Evolutionary conservation across 2,113 vertebrate genomes (phyloP).

Genomic region (Calyptomena viridis): DNA sequence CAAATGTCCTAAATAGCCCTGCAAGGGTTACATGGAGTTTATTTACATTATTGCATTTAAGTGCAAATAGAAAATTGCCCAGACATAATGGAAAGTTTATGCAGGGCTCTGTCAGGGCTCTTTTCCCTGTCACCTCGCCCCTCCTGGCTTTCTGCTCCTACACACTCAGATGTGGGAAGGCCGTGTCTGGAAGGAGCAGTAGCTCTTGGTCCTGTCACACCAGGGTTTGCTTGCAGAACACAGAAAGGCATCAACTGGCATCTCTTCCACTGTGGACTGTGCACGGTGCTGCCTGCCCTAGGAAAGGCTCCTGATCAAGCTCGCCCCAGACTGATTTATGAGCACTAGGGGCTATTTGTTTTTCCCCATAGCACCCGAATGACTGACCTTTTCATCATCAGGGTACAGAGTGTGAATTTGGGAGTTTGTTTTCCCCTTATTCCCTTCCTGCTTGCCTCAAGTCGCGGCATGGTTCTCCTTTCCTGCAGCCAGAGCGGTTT

Average conservation of each 20-base stretch:
- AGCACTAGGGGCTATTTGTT: background rate
- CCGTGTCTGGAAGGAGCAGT: background rate
- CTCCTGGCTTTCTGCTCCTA: background rate
- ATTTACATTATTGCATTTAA: slow-evolving; percentile 67
- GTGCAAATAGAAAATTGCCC: slow-evolving; percentile 56
- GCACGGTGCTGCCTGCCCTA: background rate
- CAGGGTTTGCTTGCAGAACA: background rate
- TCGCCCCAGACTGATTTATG: background rate
- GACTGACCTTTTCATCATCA: background rate
- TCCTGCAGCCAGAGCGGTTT: background rate
- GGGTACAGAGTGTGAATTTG: fast-evolving
- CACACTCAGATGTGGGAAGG: slow-evolving; percentile 5
- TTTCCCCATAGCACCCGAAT: background rate
- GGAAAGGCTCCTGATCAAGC: background rate
- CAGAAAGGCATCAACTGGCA: background rate
- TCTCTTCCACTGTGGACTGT: background rate
- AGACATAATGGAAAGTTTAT: slow-evolving; percentile 44
- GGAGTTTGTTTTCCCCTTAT: background rate
- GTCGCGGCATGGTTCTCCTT: background rate
- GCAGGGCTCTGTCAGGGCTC: slow-evolving; percentile 26
- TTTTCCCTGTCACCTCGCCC: slow-evolving; percentile 28
- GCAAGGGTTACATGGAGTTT: slow-evolving; percentile 58
- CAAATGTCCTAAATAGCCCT: slow-evolving; percentile 43
- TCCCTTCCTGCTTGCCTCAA: background rate
- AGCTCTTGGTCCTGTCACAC: background rate